phyloP scores from a whole-genome alignment of 1,140 invertebrate species.

The Parapsyche elsis region DNA sequence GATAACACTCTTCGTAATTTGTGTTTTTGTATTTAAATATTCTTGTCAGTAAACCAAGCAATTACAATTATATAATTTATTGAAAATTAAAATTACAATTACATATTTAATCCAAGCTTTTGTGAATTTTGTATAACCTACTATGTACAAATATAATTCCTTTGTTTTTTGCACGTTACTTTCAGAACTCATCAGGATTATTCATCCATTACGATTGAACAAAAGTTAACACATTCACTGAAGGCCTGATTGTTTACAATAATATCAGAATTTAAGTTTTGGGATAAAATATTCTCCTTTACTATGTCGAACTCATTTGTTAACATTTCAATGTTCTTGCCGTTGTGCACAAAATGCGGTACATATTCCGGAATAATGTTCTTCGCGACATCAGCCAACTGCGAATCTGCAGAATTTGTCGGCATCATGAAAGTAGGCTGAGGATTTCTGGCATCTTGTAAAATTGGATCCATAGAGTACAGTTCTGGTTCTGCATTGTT shows the following conservation, averaged over 20 bases:
- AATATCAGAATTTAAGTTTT: conserved; percentile 26
- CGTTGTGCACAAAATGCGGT: conserved; percentile 32
- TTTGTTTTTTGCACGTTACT: no score
- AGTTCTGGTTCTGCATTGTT: conserved; percentile 17
- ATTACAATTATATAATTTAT: conserved; percentile 2
- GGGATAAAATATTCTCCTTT: conserved; percentile 26
- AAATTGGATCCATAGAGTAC: conserved; percentile 43
- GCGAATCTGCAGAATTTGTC: not conserved
- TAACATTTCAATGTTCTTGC: conserved; percentile 29
- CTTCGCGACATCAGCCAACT: conserved; percentile 32
- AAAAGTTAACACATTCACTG: conserved; percentile 7
- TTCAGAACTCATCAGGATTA: not conserved
- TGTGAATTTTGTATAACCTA: no score
- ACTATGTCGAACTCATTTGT: not conserved
- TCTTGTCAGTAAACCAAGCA: not conserved
- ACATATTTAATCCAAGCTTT: not conserved
- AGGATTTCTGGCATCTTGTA: conserved; percentile 17
- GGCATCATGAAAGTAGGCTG: conserved; percentile 6
- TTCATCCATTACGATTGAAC: conserved; percentile 3
- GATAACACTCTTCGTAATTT: conserved; percentile 44
- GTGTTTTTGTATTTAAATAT: conserved; percentile 9
- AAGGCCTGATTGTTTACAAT: conserved; percentile 8
- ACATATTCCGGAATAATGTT: conserved; percentile 35
- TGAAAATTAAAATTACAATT: not conserved
- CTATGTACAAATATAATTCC: no score